Percentiles rank a stretch among this genome's conserved stretches.
phyloP scores from a whole-genome alignment of 2,797 vertebrate genomes.

The Leptoclinus maculatus region DNA sequence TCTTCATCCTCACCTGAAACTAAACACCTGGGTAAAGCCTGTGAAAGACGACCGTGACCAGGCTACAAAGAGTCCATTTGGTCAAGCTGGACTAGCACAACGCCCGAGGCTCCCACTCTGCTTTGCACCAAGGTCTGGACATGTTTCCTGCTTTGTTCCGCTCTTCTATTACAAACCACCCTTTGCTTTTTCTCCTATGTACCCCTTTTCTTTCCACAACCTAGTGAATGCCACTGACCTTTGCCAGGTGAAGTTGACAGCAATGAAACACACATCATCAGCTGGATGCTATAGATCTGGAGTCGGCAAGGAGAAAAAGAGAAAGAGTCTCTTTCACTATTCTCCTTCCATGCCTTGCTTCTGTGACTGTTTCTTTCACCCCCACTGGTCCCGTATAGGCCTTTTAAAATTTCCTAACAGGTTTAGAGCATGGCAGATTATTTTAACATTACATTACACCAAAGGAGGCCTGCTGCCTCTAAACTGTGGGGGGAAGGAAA shows the following conservation, averaged over 20 bases:
- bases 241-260: constrained; percentile 47
- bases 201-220: constrained; percentile 41
- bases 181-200: constrained; percentile 27
- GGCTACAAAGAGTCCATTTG: constrained; percentile 65
- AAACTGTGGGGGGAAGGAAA: constrained; percentile 27
- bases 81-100: constrained; percentile 61
- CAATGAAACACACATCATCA: constrained; percentile 27
- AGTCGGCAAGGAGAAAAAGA: constrained; percentile 37
- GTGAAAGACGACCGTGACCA: constrained; percentile 54
- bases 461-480: constrained; percentile 50
- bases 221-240: constrained; percentile 36
- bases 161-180: constrained; percentile 27
- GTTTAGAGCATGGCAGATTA: constrained; percentile 76
- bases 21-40: constrained; percentile 64
- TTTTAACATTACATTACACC: constrained; percentile 74
- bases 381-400: constrained; percentile 20
- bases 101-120: constrained; percentile 42
- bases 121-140: constrained; percentile 53
- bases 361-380: constrained; percentile 38
- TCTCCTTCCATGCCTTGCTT: constrained; percentile 37
- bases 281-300: constrained; percentile 51
- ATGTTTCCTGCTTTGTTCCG: constrained; percentile 43
- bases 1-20: constrained; percentile 71
- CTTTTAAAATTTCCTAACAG: constrained; percentile 75
- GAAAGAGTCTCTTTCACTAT: constrained; percentile 37